Percentiles rank a stretch among this genome's conserved stretches.
Evolutionary conservation across 2,113 vertebrate species (phyloP).

Genomic region (Antigone vipio): DNA sequence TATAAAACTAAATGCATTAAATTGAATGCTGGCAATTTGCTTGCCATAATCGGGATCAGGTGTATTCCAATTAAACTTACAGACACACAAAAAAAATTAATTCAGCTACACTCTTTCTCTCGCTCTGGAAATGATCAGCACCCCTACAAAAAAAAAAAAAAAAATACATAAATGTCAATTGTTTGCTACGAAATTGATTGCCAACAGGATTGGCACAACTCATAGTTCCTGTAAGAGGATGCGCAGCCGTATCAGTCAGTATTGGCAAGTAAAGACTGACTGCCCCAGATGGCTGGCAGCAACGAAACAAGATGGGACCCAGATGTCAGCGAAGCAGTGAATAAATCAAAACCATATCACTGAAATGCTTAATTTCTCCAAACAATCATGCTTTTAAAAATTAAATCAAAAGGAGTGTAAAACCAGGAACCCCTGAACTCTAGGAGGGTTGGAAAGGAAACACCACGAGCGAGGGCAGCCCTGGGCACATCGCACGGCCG

Average conservation of each 20-base stretch:
- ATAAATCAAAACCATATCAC: neutral
- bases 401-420: neutral
- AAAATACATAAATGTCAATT: neutral
- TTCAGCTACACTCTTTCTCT: neutral
- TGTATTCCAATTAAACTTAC: neutral
- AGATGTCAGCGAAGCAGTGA: neutral
- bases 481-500: accelerated
- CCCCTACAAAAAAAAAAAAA: neutral
- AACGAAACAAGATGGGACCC: neutral
- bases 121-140: neutral
- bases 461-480: accelerated
- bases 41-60: neutral
- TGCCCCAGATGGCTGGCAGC: constrained; percentile 50
- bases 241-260: neutral
- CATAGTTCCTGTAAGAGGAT: neutral
- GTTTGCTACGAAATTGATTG: neutral
- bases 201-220: constrained; percentile 18
- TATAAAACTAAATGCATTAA: neutral
- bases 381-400: neutral
- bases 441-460: neutral
- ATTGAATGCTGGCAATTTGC: neutral
- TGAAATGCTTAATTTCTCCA: neutral
- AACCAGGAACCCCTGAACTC: neutral
- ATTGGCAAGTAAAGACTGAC: constrained; percentile 16
- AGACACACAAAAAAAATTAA: neutral